Evolutionary conservation across 2,888 invertebrate genomes (phyloP), one percentile per base, ranked within the genome.

Genomic region (Ennomos erosarius): DNA sequence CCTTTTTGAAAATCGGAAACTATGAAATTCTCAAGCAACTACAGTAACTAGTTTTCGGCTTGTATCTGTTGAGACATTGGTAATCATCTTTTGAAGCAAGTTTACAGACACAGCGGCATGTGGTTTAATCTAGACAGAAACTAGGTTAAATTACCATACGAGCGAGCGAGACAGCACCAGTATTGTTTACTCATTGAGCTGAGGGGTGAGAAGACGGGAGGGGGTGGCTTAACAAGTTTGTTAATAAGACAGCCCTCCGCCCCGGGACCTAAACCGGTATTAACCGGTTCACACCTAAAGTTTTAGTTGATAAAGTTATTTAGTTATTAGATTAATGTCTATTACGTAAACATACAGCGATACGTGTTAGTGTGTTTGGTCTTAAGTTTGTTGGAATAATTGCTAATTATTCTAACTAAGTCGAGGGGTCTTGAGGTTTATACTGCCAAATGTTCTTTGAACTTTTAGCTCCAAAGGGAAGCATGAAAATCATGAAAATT

Each of bases 151-250:
- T 65, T 67, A 67, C 59, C 63, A 60, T 60, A 59, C 45, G 67
- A 39, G 62, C 58, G 58, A 66, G 64, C 46, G 64, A 61, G 68
- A 66, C 33, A 9, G 56, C 13, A 5, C 10, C 5, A 58, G 45
- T 61, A 64, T 67, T 67, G 66, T 65, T 68, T 64, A 56, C 62
- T 61, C 68, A 56, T 63, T 50, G 65, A 56, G 49, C 53, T 1
- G 16, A 11, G 49, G 45, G 42, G 33, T 34, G 26, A 26, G 13
- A 37, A 11, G 39, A 34, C 11, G 10, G 51, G 9, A n/a, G 54
- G 35, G 35, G 36, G 50, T 12, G 40, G 42, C 42, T 54, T 54
- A 53, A 58, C 55, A 55, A 62, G 55, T 62, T 52, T 59, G 56
- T 26, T 56, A 50, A 56, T 56, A 53, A 37, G 59, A 47, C 36